Conservation (phyloP, 2,113 vertebrate genomes). For the Okapia johnstoni region DNA sequence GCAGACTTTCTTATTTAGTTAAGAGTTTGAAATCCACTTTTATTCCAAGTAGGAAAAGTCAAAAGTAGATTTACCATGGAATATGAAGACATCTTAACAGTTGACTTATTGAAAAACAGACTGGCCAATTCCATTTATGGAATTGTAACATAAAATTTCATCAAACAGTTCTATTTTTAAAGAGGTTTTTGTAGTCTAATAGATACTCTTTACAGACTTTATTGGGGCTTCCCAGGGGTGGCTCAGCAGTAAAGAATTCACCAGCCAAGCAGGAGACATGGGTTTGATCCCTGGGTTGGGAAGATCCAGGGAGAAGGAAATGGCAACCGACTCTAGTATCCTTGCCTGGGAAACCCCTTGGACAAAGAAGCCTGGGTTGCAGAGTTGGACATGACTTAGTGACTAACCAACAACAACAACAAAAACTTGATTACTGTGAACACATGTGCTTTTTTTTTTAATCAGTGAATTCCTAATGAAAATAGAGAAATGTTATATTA, state of each 20-base stretch:
- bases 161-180: background rate
- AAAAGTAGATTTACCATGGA: slow-evolving; percentile 53
- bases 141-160: slow-evolving; percentile 1
- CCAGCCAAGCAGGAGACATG: background rate
- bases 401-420: background rate
- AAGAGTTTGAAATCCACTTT: slow-evolving; percentile 58
- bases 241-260: background rate
- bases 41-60: slow-evolving; percentile 55
- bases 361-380: background rate
- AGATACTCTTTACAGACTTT: background rate
- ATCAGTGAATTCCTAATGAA: slow-evolving; percentile 22
- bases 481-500: background rate
- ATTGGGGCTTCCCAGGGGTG: background rate
- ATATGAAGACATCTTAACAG: slow-evolving; percentile 28
- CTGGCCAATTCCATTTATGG: background rate
- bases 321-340: background rate
- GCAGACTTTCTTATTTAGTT: slow-evolving; percentile 72
- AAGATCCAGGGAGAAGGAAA: background rate
- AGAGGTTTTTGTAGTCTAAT: background rate
- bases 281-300: background rate
- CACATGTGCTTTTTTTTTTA: background rate
- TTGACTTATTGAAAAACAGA: slow-evolving; percentile 29
- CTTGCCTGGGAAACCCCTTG: background rate
- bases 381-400: background rate
- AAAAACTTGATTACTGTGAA: background rate